Evolutionary conservation across 2,113 vertebrate genomes (phyloP), one percentile per base, ranked within the genome.

Genomic region (Centropus unirufus): DNA sequence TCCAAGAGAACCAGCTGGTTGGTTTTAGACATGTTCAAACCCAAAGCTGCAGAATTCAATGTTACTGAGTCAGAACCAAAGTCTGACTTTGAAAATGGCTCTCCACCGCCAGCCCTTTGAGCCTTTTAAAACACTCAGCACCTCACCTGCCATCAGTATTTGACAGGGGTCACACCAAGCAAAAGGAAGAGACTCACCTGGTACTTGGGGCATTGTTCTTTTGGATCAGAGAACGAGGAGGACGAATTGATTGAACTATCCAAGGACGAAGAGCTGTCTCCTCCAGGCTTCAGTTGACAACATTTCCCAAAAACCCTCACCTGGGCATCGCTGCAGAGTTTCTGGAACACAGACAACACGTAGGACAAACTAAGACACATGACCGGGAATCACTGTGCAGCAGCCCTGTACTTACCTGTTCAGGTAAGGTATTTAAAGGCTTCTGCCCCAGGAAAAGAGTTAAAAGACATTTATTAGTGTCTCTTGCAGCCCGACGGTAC

Each of bases 261-360:
- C 97, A 99, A 97, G 87, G 99, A 99, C 73, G 98, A 99, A 96
- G 98, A 99, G 97, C 99, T 99, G 86, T 99, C 99, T 87, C 99
- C 98, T 89, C 98, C 99, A 4, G 99, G 98, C 93, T 98, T 99
- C 84, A 99, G 98, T 14, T 99, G 98, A 97, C 99, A 99, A 88
- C 98, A 99, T 76, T 99, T 99, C 63, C 99, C 99, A 90, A 99
- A 99, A 89, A 99, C 98, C 96, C 98, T 99, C 77, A 98, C 98
- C 95, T 99, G 99, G 82, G 98, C 98, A 83, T 99, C 99, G 3
- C 97, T 98, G 93, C 98, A 98, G 63, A 98, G 97, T 96, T 98
- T 99, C 99, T 99, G 97, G 81, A 93, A 95, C 23, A 92, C 62
- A 97, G 24, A 94, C 39, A 70, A 78, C 17, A 23, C 1, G 15